phyloP scores from a whole-genome alignment of 53 echinoderm and acorn worm genomes.

The Echinarachnius parma region DNA sequence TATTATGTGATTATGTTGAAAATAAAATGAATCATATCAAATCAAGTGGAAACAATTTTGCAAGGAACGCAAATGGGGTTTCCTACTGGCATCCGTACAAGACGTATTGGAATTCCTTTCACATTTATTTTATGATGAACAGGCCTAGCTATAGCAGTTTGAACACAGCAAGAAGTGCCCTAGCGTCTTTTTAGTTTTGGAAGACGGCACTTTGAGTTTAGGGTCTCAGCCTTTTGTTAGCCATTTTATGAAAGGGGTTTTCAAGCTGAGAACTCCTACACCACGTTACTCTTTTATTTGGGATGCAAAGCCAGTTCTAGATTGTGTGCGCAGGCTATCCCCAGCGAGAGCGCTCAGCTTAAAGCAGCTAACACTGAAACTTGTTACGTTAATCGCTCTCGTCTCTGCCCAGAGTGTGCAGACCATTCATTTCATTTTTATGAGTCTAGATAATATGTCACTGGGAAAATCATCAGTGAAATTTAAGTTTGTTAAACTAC shows the following conservation, averaged over 20 bases:
- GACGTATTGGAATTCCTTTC: no score
- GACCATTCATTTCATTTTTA: constrained; percentile 21
- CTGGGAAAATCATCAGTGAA: constrained; percentile 24
- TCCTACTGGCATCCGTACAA: no score
- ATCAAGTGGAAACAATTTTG: constrained; percentile 24
- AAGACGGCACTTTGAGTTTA: neutral
- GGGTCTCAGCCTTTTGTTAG: constrained; percentile 37
- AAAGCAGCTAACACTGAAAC: constrained; percentile 8
- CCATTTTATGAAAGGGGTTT: constrained; percentile 39
- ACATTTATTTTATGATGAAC: neutral
- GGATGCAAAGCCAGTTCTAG: constrained; percentile 39
- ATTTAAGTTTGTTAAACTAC: neutral
- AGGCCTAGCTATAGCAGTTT: constrained; percentile 20
- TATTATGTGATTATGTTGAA: no score
- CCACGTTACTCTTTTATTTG: constrained; percentile 30
- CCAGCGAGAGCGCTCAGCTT: constrained; percentile 13
- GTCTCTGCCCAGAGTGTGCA: constrained; percentile 37
- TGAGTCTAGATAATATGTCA: no score
- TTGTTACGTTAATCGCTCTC: constrained; percentile 24
- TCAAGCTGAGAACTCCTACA: constrained; percentile 20
- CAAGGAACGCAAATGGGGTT: constrained; percentile 2
- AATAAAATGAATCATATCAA: no score
- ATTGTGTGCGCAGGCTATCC: constrained; percentile 18
- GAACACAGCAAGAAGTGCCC: constrained; percentile 41
- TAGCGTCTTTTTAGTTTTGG: constrained; percentile 27